These are phyloP conservation scores for Lamproptera curius DNA, from an alignment of 2,888 invertebrate species.

Conservation along the genomic window DNA sequence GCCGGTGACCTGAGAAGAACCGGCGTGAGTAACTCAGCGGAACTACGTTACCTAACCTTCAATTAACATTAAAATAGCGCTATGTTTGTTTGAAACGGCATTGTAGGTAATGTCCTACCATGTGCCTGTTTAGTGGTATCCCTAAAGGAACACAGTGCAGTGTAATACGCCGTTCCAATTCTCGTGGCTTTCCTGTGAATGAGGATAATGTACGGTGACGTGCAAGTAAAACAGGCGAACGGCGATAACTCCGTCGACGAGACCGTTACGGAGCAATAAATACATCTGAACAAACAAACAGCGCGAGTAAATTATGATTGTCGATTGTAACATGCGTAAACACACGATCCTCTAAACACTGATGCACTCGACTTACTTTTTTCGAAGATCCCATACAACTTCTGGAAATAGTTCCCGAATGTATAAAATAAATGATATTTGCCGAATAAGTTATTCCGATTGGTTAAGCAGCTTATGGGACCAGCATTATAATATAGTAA, in stretches of 20 bases:
- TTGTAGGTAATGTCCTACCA: not conserved
- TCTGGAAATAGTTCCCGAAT: no score
- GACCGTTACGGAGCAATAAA: conserved; percentile 33
- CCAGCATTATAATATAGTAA: no score
- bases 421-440: no score
- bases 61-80: no score
- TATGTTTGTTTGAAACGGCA: no score
- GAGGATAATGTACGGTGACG: conserved; percentile 59
- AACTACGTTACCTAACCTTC: no score
- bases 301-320: conserved; percentile 20
- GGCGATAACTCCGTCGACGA: conserved; percentile 48
- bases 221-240: conserved; percentile 51
- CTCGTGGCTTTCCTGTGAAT: conserved; percentile 53
- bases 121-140: not conserved
- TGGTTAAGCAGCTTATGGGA: no score
- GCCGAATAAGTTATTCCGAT: no score
- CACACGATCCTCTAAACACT: conserved; percentile 1
- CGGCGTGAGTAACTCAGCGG: no score
- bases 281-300: conserved; percentile 59
- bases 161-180: conserved; percentile 50
- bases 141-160: conserved; percentile 46
- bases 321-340: conserved; percentile 12
- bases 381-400: no score
- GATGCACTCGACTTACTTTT: no score
- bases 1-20: no score